Evolutionary conservation across 2,888 invertebrate species (phyloP), one percentile per base, ranked within the genome.

Genomic region (Melinopterus prodromus): DNA sequence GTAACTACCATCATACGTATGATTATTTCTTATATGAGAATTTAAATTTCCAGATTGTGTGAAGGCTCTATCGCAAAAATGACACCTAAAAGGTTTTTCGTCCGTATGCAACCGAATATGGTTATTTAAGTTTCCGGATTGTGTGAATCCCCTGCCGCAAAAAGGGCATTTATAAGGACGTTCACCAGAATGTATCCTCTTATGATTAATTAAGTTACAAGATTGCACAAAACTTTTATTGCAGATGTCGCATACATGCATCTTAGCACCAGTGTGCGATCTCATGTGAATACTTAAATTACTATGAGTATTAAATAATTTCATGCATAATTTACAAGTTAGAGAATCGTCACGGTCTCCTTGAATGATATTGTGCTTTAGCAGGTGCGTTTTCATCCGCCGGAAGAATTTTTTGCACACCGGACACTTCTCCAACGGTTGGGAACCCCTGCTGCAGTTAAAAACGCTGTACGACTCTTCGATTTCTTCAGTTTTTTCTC

Each of bases 311-410:
- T 87, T 87, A 81, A 89, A 89, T 16, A 83, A 81, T 84, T 87
- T 88, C 80, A 84, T 83, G 80, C 88, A 87, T 80, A 85, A 86
- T 71, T 83, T 82, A 79, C 89, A 89, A 0, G 85, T 85, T 14
- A 87, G 82, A 7, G 85, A 84, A 80, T 87, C 86, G 77, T 84
- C 84, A 7, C 86, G 84, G 53, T 85, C 84, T 36, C 85, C 82
- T 77, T 83, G 85, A 6, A 85, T 80, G 77, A 87, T 85, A 79
- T 87, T 86, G 80, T 90, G 90, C 84, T 89, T 90, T 37, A 87
- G 83, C 6, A 91, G 88, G 83, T 91, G 89, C 80, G 86, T 91
- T 87, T 86, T 90, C 90, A 87, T 91, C 87, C 83, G 87, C 84
- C 84, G 88, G 86, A 88, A 89, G 81, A 79, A 86, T 72, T 89